These are phyloP conservation scores for Cacatua alba DNA, from an alignment of 2,113 vertebrate genomes.

Conservation along the genomic window DNA sequence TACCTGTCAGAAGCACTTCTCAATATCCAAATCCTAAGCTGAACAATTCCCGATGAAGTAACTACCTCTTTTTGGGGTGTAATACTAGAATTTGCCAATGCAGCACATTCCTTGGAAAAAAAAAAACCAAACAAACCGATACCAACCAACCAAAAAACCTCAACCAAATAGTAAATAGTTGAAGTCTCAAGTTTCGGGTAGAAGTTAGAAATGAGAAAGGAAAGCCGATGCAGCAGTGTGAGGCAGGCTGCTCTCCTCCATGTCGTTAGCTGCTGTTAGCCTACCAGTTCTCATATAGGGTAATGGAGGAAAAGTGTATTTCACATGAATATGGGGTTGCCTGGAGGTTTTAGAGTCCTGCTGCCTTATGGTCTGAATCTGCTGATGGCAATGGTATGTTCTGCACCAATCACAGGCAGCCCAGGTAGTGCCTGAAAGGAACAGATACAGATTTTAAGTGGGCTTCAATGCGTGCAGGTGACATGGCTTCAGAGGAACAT, in stretches of 20 bases:
- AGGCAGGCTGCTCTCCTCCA: not conserved
- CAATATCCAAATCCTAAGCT: not conserved
- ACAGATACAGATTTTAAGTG: not conserved
- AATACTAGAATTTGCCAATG: not conserved
- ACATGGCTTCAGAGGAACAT: not conserved
- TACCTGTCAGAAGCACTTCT: not conserved
- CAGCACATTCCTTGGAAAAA: not conserved
- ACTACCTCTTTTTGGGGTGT: not conserved
- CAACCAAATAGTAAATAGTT: not conserved
- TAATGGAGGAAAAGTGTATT: not conserved
- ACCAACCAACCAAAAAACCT: not conserved
- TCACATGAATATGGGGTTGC: not conserved
- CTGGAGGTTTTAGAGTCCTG: not conserved
- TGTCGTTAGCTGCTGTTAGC: not conserved
- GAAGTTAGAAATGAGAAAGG: not conserved
- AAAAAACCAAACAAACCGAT: not conserved
- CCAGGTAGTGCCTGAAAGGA: not conserved
- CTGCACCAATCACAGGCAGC: not conserved
- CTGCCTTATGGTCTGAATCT: rapidly evolving
- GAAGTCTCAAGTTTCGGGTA: not conserved
- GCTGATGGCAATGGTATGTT: not conserved
- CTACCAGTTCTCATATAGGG: not conserved
- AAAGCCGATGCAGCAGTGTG: not conserved
- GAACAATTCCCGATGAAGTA: not conserved
- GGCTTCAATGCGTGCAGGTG: not conserved